Conservation (phyloP, 1,140 invertebrate genomes). For the Drosophila cardini region DNA sequence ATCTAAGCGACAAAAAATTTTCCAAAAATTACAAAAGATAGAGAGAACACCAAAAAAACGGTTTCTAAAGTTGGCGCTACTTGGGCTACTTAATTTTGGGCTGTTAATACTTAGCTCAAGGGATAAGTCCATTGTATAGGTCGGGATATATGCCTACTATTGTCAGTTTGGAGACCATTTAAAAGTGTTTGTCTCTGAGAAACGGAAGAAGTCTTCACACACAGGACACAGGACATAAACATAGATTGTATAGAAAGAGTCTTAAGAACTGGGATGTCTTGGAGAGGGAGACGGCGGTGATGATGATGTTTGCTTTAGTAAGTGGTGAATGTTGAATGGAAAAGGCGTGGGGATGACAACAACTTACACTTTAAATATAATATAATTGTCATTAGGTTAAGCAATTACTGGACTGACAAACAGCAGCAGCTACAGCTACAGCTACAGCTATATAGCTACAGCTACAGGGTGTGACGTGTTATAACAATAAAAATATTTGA, state of each 20-base stretch:
- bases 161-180: not conserved
- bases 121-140: not conserved
- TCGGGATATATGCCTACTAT: not conserved
- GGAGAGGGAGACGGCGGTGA: not conserved
- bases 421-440: conserved; percentile 60
- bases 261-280: conserved; percentile 11
- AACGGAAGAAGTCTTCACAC: not conserved
- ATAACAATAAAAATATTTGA: conserved; percentile 81
- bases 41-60: too few species aligned
- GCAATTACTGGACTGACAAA: conserved; percentile 75
- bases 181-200: not conserved
- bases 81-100: too few species aligned
- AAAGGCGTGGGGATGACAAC: conserved; percentile 51
- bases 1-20: too few species aligned
- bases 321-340: conserved; percentile 9
- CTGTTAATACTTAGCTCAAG: too few species aligned
- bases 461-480: conserved; percentile 74
- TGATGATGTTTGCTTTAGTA: conserved; percentile 27
- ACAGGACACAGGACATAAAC: not conserved
- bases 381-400: conserved; percentile 81
- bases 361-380: conserved; percentile 65
- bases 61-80: too few species aligned
- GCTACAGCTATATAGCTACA: conserved; percentile 34
- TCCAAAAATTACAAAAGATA: too few species aligned
- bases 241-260: too few species aligned